Evolutionary conservation across 1,140 invertebrate genomes (phyloP).

Genomic region (Acromyrmex heyeri): DNA sequence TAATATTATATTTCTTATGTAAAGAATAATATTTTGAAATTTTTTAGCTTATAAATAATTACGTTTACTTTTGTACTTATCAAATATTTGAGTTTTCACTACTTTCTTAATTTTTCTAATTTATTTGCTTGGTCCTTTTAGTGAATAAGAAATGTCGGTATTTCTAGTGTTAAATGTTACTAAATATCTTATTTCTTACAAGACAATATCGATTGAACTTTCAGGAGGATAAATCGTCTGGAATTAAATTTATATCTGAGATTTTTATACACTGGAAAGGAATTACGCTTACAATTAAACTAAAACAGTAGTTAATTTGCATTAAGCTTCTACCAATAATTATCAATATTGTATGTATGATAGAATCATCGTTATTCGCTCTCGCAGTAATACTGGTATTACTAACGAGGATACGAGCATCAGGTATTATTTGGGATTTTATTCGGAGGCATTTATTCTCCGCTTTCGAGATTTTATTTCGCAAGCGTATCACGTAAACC

Average conservation of each 20-base stretch:
- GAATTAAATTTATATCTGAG: neutral
- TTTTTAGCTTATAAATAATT: too few relatives aligned
- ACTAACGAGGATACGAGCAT: constrained; percentile 24
- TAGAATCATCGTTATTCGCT: neutral
- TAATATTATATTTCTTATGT: too few relatives aligned
- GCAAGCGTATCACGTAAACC: constrained; percentile 35
- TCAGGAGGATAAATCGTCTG: neutral
- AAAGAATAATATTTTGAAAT: too few relatives aligned
- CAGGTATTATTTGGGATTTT: constrained; percentile 36
- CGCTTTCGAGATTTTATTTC: constrained; percentile 27
- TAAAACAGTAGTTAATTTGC: constrained; percentile 7
- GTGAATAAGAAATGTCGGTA: too few relatives aligned
- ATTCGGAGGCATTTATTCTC: neutral
- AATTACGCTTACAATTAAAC: neutral
- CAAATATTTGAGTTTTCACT: too few relatives aligned
- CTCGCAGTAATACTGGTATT: neutral
- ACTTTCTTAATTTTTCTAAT: too few relatives aligned
- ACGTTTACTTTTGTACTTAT: too few relatives aligned
- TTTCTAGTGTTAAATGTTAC: too few relatives aligned
- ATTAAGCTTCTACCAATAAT: constrained; percentile 3
- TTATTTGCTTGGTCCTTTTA: too few relatives aligned
- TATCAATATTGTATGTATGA: neutral
- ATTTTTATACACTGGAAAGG: neutral
- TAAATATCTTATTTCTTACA: neutral
- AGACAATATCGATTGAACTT: neutral